Percentiles rank a stretch among this genome's conserved stretches.
Conservation (phyloP, 2,113 vertebrate species). For the Siphamia tubifer region DNA sequence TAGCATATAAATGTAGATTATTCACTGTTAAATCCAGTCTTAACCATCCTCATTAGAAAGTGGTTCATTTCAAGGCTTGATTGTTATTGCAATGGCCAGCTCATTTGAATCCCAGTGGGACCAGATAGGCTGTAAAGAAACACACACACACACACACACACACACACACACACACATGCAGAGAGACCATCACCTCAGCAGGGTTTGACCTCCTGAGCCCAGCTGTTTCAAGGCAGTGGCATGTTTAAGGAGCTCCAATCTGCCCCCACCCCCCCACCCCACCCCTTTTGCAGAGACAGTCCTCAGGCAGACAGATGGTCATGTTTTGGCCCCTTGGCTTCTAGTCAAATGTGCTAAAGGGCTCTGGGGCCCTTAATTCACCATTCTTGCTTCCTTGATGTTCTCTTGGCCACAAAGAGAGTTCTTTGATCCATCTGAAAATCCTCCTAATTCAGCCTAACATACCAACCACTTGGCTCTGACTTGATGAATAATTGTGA, state of each 20-base stretch:
- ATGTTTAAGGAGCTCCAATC: slow-evolving; percentile 54
- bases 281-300: slow-evolving; percentile 52
- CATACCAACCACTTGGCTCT: not conserved
- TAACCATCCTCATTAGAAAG: no score
- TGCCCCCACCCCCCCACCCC: slow-evolving; percentile 50
- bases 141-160: not conserved
- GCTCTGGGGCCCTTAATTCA: slow-evolving; percentile 29
- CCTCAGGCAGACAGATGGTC: slow-evolving; percentile 74
- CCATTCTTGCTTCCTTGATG: not conserved
- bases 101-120: no score
- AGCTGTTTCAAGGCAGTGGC: slow-evolving; percentile 51
- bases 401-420: not conserved
- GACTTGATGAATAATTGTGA: slow-evolving; percentile 5
- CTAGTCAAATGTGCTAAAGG: slow-evolving; percentile 37
- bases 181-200: no score
- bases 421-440: slow-evolving; percentile 16
- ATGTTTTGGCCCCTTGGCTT: slow-evolving; percentile 41
- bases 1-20: no score
- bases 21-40: no score
- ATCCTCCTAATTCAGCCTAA: not conserved
- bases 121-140: no score
- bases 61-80: no score
- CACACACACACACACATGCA: no score
- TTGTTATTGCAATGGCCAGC: no score
- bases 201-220: slow-evolving; percentile 40